Evolutionary conservation across 2,888 invertebrate genomes (phyloP), one percentile per base, ranked within the genome.

Genomic region (Mechanitis mazaeus): DNA sequence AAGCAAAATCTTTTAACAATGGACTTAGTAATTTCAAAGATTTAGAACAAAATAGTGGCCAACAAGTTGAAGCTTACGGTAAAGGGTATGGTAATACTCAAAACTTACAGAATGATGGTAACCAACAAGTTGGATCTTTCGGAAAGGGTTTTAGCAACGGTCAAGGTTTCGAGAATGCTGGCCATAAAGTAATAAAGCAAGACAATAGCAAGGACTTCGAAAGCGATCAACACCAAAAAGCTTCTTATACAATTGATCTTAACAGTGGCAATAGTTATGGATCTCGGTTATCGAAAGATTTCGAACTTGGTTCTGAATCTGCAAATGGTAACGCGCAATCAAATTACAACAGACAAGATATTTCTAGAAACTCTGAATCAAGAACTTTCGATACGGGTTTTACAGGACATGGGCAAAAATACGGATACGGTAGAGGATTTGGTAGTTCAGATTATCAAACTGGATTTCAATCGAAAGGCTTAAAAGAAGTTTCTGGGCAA

Each of bases 281-380:
- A 9, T 61, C 56, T 33, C 61, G 53, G 20, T 54, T 42, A 38
- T 47, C 46, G 6, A 55, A 42, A 6, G 62, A 59, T 20, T 61
- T 33, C 33, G 59, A 28, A 11, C 42, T 60, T 9, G 64, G 61
- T 7, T 68, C 61, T 54, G 63, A 64, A 46, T 67, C 67, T 54
- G 59, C 54, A 9, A 64, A 67, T 33, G 57, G 54, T 38, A 42
- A 42, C 35, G 42, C 54, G 5, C 56, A 55, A 5, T 50, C 55
- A 38, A 11, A 35, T 38, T 46, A 38, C 2, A 47, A 56, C 12
- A 12, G 4, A n/a, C 33, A 20, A 11, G 45, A 45, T 9, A 33
- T 6, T 28, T 47, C 47, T 28, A 5, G 20, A 7, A 7, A n/a
- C 3, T 28, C n/a, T 28, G 47, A 5, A 47, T n/a, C 47, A 4